Percentiles rank a stretch among this genome's conserved stretches.
phyloP scores from a whole-genome alignment of 2,797 vertebrate genomes.

The Parauchenoglanis punctatus region DNA sequence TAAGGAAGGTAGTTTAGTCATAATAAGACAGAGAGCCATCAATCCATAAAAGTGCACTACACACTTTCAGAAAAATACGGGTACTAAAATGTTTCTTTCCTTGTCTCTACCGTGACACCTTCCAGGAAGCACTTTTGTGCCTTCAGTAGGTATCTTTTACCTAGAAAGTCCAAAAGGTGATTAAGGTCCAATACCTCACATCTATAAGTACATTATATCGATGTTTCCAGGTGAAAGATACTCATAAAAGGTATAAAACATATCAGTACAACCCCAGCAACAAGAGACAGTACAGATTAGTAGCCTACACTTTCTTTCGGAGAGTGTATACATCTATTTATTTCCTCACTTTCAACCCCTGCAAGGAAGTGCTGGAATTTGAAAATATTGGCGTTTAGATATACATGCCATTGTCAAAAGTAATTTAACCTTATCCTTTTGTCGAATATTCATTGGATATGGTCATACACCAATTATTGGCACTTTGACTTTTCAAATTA shows the following conservation, averaged over 20 bases:
- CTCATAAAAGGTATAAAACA: background rate
- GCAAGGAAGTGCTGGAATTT: background rate
- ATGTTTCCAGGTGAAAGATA: background rate
- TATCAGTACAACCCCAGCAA: background rate
- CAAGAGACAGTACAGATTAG: background rate
- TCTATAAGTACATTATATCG: background rate
- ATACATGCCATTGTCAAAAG: background rate
- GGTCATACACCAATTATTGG: background rate
- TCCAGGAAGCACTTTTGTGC: background rate
- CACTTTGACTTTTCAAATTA: background rate
- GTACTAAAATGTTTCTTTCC: background rate
- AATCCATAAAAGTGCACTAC: background rate
- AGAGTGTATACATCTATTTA: background rate
- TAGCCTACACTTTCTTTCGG: background rate
- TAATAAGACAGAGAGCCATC: conserved; percentile 8
- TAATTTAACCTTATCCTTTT: background rate
- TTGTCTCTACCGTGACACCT: background rate
- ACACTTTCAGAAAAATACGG: background rate
- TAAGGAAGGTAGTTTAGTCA: background rate
- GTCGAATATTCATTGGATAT: background rate
- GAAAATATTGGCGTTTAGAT: background rate
- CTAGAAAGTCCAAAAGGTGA: background rate
- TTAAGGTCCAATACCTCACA: background rate
- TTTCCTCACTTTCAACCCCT: background rate
- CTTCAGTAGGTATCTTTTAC: background rate